Conservation (phyloP, 2,797 vertebrate genomes). For the Delichon dasypus region DNA sequence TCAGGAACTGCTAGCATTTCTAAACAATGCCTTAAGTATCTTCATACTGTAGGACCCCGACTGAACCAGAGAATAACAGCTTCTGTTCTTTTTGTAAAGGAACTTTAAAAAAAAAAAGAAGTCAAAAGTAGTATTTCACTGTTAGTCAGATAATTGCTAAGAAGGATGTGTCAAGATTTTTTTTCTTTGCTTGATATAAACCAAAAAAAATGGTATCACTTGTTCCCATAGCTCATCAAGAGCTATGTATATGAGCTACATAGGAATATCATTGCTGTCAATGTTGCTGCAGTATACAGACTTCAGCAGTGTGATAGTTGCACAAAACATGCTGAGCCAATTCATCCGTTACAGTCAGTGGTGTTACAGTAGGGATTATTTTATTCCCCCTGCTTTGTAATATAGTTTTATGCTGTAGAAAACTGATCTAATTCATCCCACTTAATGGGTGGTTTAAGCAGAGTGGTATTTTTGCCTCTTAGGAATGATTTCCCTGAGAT, state of each 20-base stretch:
- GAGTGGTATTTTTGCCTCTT: constrained; percentile 35
- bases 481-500: constrained; percentile 45
- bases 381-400: neutral
- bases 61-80: neutral
- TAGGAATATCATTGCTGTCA: neutral
- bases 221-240: neutral
- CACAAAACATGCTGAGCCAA: constrained; percentile 19
- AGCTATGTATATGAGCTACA: neutral
- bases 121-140: neutral
- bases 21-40: neutral
- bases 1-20: neutral
- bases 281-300: neutral
- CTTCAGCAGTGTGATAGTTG: neutral
- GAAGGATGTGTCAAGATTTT: neutral
- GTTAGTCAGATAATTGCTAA: neutral
- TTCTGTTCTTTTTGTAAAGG: neutral
- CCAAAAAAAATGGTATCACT: neutral
- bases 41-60: neutral
- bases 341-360: constrained; percentile 37
- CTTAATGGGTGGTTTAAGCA: constrained; percentile 49
- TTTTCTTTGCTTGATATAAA: neutral
- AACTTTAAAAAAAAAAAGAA: neutral
- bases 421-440: constrained; percentile 39
- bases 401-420: constrained; percentile 17
- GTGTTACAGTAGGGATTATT: constrained; percentile 35